Conservation (phyloP, 2,797 vertebrate species). For the Odontamblyopus rebecca region DNA sequence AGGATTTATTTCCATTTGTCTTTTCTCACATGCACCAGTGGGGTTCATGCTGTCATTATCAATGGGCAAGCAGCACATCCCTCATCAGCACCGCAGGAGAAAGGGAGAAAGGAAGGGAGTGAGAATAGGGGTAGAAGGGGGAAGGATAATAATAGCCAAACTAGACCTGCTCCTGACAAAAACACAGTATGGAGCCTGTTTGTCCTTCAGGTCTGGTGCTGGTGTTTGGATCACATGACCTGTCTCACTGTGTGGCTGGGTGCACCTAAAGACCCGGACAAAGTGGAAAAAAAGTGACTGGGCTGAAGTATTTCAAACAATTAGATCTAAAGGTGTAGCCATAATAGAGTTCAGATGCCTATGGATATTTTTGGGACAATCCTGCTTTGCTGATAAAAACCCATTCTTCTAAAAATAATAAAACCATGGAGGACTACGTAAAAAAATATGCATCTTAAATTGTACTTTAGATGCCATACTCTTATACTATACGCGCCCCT, state of each 20-base stretch:
- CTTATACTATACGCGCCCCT: too few relatives aligned
- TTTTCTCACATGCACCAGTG: constrained; percentile 4
- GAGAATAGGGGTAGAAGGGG: constrained; percentile 1
- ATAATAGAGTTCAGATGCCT: not conserved
- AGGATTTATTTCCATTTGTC: constrained; percentile 9
- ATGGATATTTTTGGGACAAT: not conserved
- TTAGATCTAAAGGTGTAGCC: not conserved
- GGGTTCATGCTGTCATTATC: constrained; percentile 32
- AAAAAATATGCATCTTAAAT: too few relatives aligned
- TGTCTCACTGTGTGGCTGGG: constrained; percentile 44
- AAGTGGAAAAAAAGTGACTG: constrained; percentile 1
- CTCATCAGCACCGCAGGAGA: constrained; percentile 26
- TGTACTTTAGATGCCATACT: too few relatives aligned
- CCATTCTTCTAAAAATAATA: too few relatives aligned
- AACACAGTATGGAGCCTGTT: constrained; percentile 61
- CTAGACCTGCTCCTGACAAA: constrained; percentile 41
- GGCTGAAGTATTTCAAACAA: not conserved
- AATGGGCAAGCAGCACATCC: constrained; percentile 32
- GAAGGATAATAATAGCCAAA: constrained; percentile 47
- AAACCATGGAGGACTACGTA: too few relatives aligned
- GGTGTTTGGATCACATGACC: constrained; percentile 40
- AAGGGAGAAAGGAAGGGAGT: not conserved
- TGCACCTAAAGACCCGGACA: constrained; percentile 16
- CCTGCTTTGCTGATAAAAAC: not conserved
- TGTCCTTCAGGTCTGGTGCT: constrained; percentile 64